These are phyloP conservation scores for Tenualosa thibaudeaui DNA, from an alignment of 2,797 vertebrate genomes.

Conservation along the genomic window DNA sequence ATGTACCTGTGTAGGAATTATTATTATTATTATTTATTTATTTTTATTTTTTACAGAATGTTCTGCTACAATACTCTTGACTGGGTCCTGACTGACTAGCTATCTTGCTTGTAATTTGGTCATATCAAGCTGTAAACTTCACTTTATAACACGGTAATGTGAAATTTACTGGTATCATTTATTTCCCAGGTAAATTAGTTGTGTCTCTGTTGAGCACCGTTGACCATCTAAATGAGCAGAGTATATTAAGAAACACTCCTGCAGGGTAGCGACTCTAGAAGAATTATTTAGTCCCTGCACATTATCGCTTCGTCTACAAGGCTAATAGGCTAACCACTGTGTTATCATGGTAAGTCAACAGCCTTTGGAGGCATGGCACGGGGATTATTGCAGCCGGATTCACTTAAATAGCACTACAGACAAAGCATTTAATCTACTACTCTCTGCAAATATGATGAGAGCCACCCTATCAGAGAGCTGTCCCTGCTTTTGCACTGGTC, in stretches of 20 bases:
- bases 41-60: too few relatives aligned
- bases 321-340: slow-evolving; percentile 2
- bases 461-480: neutral
- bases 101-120: neutral
- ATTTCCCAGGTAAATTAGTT: neutral
- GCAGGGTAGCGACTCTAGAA: neutral
- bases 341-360: neutral
- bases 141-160: neutral
- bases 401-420: neutral
- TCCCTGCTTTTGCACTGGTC: neutral
- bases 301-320: neutral
- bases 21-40: too few relatives aligned
- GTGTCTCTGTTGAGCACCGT: neutral
- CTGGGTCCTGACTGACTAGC: neutral
- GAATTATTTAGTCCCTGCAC: slow-evolving; percentile 8
- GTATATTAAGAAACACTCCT: neutral
- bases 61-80: neutral
- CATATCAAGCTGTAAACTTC: neutral
- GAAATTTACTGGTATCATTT: neutral
- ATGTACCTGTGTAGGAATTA: too few relatives aligned
- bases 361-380: neutral
- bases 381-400: neutral
- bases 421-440: neutral
- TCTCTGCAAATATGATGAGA: neutral
- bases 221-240: neutral